These are phyloP conservation scores for Portunus trituberculatus DNA, from an alignment of 1,140 invertebrate species.

Conservation along the genomic window DNA sequence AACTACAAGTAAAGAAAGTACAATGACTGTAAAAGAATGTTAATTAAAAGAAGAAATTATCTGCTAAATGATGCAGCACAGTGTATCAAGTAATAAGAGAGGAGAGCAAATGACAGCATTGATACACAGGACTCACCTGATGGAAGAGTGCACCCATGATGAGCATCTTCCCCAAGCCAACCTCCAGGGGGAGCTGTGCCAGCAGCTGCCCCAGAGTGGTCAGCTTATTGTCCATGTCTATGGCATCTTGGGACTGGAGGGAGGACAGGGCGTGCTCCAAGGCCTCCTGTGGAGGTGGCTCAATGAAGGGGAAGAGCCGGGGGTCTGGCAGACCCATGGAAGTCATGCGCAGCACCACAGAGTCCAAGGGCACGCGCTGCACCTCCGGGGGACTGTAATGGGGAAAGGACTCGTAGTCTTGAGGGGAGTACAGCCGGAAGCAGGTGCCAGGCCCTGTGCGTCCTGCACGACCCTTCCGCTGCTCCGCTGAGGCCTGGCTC, in stretches of 20 bases:
- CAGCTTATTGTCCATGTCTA: slow-evolving; percentile 91
- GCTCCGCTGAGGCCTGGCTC: slow-evolving; percentile 97
- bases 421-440: slow-evolving; percentile 93
- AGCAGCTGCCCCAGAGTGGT: slow-evolving; percentile 94
- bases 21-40: background rate
- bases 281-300: slow-evolving; percentile 89
- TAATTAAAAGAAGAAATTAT: background rate
- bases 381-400: slow-evolving; percentile 94
- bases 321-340: slow-evolving; percentile 96
- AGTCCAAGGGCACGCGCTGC: slow-evolving; percentile 94
- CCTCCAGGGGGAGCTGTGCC: slow-evolving; percentile 95
- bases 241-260: slow-evolving; percentile 85
- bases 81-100: background rate
- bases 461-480: slow-evolving; percentile 96
- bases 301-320: slow-evolving; percentile 96
- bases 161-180: slow-evolving; percentile 97
- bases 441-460: slow-evolving; percentile 86
- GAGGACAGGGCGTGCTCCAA: slow-evolving; percentile 88
- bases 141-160: slow-evolving; percentile 95
- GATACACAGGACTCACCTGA: slow-evolving; percentile 79
- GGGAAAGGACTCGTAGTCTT: slow-evolving; percentile 89
- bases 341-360: slow-evolving; percentile 95
- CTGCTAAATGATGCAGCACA: background rate
- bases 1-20: background rate
- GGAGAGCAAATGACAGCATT: slow-evolving; percentile 71